Evolutionary conservation across 2,888 invertebrate species (phyloP), one percentile per base, ranked within the genome.

Genomic region (Carterocephalus palaemon): DNA sequence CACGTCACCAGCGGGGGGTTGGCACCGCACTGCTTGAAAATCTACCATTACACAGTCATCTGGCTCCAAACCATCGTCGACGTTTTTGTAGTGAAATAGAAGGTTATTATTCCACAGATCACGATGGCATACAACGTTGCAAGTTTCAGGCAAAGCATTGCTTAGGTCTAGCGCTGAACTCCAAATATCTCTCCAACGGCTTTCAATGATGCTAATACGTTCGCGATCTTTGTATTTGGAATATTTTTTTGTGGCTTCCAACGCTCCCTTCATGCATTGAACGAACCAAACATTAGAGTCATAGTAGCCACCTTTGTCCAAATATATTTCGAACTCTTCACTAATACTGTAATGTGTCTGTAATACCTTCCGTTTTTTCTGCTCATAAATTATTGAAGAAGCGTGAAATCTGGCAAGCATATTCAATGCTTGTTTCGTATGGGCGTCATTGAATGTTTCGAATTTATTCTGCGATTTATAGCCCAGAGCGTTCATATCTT

Each of bases 31-130:
- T 36, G 92, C 79, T 70, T 93, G 93, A 59, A 90, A 93, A 67
- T 93, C 93, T 1, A 94, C 89, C 5, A 93, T 64, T 19, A 90
- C 63, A 53, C 92, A 91, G 16, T 89, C 86, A 1, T 89, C 75
- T 1, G 90, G 89, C 19, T 62, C 63, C 0, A 73, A 55, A 1
- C 64, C 52, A 9, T 71, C 51, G 32, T 55, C 55, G 13, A 54
- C 17, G 7, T 50, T 51, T 31, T 60, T 59, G 45, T 86, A 88
- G 51, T 71, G 80, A 54, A 91, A 91, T 75, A 91, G 78, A 4
- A 91, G 63, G 59, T 91, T 91, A 55, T 91, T 91, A 28, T 87
- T 86, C 91, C 91, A 91, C 3, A 91, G 67, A 71, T 91, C 91
- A 2, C 89, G 83, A 59, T 91, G 91, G 20, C 88, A 88, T 3